Conservation (phyloP, 2,113 vertebrate genomes). For the Aegypius monachus region DNA sequence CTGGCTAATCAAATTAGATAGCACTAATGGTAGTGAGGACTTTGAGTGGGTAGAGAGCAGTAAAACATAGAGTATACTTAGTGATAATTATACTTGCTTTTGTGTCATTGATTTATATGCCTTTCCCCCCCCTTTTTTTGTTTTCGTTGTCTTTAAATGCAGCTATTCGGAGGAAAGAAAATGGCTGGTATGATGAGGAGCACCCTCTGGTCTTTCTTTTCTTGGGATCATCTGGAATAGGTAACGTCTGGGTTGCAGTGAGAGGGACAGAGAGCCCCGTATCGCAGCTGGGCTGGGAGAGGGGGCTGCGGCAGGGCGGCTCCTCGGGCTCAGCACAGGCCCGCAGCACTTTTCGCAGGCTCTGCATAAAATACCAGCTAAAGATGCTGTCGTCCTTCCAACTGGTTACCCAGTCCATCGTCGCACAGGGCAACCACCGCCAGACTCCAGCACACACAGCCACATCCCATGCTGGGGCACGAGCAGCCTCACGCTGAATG, state of each 20-base stretch:
- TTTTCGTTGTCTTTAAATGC: conserved; percentile 36
- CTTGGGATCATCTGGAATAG: conserved; percentile 95
- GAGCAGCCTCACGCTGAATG: background rate
- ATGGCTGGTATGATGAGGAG: conserved; percentile 98
- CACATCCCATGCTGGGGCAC: background rate
- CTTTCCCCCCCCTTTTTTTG: conserved; percentile 43
- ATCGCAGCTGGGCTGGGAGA: background rate
- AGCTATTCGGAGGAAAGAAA: conserved; percentile 97
- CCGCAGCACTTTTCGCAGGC: background rate
- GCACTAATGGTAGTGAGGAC: conserved; percentile 92
- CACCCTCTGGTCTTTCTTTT: conserved; percentile 97
- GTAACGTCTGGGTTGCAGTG: conserved; percentile 67
- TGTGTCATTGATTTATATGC: conserved; percentile 85
- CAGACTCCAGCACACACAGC: background rate
- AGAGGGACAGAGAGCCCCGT: background rate
- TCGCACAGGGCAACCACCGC: background rate
- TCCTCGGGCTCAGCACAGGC: background rate
- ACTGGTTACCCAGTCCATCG: fast-evolving
- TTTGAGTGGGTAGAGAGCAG: conserved; percentile 83
- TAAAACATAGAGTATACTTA: conserved; percentile 85
- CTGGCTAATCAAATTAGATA: conserved; percentile 94
- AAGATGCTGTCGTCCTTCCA: background rate
- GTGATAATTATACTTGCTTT: conserved; percentile 85
- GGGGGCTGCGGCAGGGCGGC: too few relatives aligned
- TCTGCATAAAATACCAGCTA: background rate